Evolutionary conservation across 2,888 invertebrate species (phyloP), one percentile per base, ranked within the genome.

Genomic region (Thymelicus sylvestris): DNA sequence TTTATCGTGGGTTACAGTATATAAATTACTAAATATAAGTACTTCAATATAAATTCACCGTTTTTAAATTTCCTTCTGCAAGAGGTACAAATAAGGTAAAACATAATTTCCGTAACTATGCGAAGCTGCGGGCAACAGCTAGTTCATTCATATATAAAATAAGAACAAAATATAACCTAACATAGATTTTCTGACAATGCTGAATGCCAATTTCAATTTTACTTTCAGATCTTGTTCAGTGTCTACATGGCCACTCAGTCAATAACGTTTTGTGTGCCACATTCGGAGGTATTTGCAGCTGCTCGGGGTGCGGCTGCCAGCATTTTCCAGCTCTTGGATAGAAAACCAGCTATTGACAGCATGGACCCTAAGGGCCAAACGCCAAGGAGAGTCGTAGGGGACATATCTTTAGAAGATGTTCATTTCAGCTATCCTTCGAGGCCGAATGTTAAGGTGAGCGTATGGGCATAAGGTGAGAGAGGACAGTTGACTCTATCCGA

Each of bases 381-480:
- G 31, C 96, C 96, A 0, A 82, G 87, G n/a, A 83, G 88, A 60
- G 94, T 96, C 0, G 89, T 86, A 4, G 98, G 98, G 0, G 95
- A 96, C 64, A 96, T 98, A 47, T 91, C 94, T 72, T 95, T 98
- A 77, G 95, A 95, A 76, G 94, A 96, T 76, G 95, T 98, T 1
- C 92, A 95, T 78, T 98, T 98, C 82, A 94, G 94, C 66, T 98
- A 98, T 85, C 98, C 98, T 0, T 95, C 97, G 0, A 89, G 98
- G 64, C 95, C 96, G 15, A 96, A 97, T 77, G 95, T 96, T 0
- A 94, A 95, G 90, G 96, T 96, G 83, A 48, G 12, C 0, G 31
- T 31, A 31, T 31, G 31, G 31, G 5, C 31, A 31, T 3, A 5
- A 5, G 31, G 31, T 31, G 5, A 31, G 31, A 31, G 31, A 31